Evolutionary conservation across 2,797 vertebrate species (phyloP), one percentile per base, ranked within the genome.

Genomic region (Phalloptychus januarius): DNA sequence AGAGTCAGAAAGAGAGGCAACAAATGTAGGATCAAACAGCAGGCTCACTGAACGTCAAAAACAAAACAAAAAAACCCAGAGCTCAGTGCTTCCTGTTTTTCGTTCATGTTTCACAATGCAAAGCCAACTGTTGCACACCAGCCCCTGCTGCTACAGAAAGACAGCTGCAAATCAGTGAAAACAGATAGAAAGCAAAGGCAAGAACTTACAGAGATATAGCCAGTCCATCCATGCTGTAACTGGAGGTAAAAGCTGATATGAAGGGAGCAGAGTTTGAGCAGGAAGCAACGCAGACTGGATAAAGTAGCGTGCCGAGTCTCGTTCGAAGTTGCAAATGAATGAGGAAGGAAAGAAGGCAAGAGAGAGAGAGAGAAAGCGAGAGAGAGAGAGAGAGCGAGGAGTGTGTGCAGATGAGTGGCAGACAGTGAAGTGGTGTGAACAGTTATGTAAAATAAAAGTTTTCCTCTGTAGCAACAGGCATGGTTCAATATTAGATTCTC

Each of bases 271-370:
- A 84, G 77, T 40, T 75, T 54, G 84, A 92, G 83, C 88, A 93
- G 90, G 89, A 93, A 93, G 89, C 54, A 63, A 25, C 5, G 28
- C 70, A 83, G 76, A 91, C 83, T n/a, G 78, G 71, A 79, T 63
- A 83, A 83, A 79, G 79, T 88, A 88, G 85, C 84, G 87, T 88
- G 90, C 87, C 61, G 80, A 81, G 85, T 92, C 91, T 87, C 76
- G 88, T 44, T 88, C 85, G 76, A 25, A 3, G 78, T 79, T 76
- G 44, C 65, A 20, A 84, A 86, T 88, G 84, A 92, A 92, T 91
- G 89, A 93, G 92, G 92, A 92, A 92, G 92, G 91, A 93, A 91
- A 88, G 67, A 82, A 85, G 74, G 16, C 16, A 79, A 63, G 15
- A 1, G 20, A 80, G 18, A 79, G 79, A 70, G 46, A 77, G 7